These are phyloP conservation scores for Mallotus villosus DNA, from an alignment of 2,797 vertebrate genomes.

Conservation along the genomic window DNA sequence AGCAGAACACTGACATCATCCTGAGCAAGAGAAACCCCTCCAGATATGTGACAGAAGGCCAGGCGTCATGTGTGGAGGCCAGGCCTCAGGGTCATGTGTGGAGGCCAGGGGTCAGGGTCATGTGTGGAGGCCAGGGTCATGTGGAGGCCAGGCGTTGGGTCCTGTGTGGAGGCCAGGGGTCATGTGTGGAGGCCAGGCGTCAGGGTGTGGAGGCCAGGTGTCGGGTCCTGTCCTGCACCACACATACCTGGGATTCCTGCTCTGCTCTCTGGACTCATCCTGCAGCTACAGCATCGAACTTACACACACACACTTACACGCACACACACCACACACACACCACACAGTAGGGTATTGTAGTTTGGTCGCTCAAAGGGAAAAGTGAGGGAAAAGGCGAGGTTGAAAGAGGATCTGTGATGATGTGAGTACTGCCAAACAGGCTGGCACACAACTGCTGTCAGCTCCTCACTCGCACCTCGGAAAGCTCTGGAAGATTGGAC, in stretches of 20 bases:
- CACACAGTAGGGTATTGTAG: neutral
- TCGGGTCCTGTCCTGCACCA: neutral
- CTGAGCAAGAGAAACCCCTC: neutral
- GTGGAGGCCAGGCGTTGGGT: neutral
- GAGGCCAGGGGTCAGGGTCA: neutral
- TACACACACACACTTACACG: neutral
- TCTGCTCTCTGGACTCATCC: too few species aligned
- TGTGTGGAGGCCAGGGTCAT: too few species aligned
- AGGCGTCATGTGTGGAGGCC: too few species aligned
- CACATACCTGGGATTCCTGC: neutral
- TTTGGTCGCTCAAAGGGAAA: neutral
- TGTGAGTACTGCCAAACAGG: constrained; percentile 20
- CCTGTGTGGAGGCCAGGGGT: too few species aligned
- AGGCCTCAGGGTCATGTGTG: too few species aligned
- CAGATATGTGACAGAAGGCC: neutral
- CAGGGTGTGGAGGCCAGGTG: neutral
- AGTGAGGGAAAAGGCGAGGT: constrained; percentile 8
- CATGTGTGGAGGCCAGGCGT: too few species aligned
- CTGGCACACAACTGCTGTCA: constrained; percentile 51
- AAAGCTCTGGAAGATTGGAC: constrained; percentile 33
- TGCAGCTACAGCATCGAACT: neutral
- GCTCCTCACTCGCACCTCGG: constrained; percentile 47
- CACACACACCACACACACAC: neutral
- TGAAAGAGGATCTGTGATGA: constrained; percentile 18
- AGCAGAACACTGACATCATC: neutral